Evolutionary conservation across 37 sponge, comb jelly and placozoan species (phyloP).

Genomic region (Spongilla lacustris): DNA sequence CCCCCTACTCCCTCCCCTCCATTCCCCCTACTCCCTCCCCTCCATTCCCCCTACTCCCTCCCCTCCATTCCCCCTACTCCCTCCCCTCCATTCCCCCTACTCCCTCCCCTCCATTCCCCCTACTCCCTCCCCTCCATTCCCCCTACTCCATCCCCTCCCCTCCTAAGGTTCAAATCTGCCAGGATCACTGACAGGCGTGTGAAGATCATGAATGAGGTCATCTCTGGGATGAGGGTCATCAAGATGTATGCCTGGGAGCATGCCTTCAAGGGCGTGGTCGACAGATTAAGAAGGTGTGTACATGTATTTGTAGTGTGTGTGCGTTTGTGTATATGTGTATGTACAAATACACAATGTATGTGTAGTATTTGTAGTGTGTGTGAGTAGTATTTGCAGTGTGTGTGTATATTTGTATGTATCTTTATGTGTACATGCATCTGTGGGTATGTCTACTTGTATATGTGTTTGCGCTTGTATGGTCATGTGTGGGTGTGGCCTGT

Average conservation of each 20-base stretch:
- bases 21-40: background rate
- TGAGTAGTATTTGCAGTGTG: no score
- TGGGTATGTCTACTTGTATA: background rate
- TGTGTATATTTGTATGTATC: no score
- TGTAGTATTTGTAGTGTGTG: no score
- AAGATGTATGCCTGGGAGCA: constrained; percentile 95
- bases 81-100: no score
- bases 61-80: no score
- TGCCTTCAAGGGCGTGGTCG: constrained; percentile 60
- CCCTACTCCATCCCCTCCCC: background rate
- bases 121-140: background rate
- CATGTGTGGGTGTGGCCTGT: no score
- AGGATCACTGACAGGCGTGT: constrained; percentile 71
- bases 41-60: background rate
- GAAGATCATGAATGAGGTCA: constrained; percentile 80
- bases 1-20: constrained; percentile 8
- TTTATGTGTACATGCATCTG: no score
- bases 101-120: background rate
- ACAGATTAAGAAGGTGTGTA: constrained; percentile 63
- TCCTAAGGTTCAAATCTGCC: constrained; percentile 63
- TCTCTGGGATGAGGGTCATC: constrained; percentile 84
- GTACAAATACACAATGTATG: no score
- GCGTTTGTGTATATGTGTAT: no score
- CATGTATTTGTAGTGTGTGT: background rate
- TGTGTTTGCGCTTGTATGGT: no score